phyloP scores from a whole-genome alignment of 2,888 invertebrate species.

The Esperia sulphurella region DNA sequence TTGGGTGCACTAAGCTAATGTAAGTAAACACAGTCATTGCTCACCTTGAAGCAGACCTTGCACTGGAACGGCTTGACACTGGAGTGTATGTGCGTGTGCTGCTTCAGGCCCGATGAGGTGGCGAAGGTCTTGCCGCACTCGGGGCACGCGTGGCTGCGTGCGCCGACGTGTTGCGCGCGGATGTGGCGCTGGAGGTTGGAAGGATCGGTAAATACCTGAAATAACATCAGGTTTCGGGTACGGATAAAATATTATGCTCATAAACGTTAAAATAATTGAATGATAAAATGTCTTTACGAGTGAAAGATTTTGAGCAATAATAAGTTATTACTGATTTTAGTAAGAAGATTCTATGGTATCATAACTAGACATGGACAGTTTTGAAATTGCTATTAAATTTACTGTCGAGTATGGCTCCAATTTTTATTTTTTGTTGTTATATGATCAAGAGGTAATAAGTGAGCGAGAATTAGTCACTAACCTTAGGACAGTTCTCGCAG shows the following conservation, averaged over 20 bases:
- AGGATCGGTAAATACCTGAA: slow-evolving; percentile 96
- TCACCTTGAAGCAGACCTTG: slow-evolving; percentile 95
- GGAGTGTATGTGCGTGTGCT: slow-evolving; percentile 99
- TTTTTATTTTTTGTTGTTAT: no score
- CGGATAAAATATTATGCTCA: slow-evolving; percentile 4
- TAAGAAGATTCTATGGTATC: no score
- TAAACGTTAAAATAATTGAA: no score
- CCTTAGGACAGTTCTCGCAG: slow-evolving; percentile 95
- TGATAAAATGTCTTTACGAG: no score
- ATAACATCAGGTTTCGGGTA: slow-evolving; percentile 74
- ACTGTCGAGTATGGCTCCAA: no score
- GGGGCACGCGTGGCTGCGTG: slow-evolving; percentile 97
- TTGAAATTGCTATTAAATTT: no score
- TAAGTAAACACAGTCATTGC: neutral
- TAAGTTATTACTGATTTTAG: slow-evolving; percentile 7
- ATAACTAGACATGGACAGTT: no score
- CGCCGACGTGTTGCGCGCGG: slow-evolving; percentile 96
- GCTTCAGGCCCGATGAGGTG: slow-evolving; percentile 98
- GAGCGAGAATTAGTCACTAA: slow-evolving; percentile 39
- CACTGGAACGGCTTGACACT: slow-evolving; percentile 98
- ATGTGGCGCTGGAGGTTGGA: slow-evolving; percentile 98
- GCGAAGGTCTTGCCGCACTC: slow-evolving; percentile 99
- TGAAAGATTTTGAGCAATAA: neutral
- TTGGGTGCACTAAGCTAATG: no score
- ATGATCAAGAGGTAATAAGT: no score